Base-by-base conservation (phyloP, 2,888 invertebrate genomes). In the Platycheirus albimanus region DNA sequence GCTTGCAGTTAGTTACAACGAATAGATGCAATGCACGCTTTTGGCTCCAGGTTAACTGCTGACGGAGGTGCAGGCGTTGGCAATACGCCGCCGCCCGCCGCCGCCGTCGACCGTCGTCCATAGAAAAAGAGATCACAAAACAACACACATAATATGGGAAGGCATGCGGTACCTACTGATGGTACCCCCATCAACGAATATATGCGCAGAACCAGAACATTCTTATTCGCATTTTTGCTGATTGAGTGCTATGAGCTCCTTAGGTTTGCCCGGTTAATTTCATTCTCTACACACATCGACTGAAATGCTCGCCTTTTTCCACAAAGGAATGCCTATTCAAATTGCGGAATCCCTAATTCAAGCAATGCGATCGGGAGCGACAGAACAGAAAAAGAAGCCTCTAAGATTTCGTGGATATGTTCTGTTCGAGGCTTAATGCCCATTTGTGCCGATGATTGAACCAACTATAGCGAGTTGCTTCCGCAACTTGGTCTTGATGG, bases 321-420 rank as follows among this genome's bases (percentile, higher is more conserved):
- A 52, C 36, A 64, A 69, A 69, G 78, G 83, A 78, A 83, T 83
- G 72, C 56, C 78, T 83, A 83, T 83, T 83, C 83, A 83, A 83
- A 83, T 83, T 78, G 72, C 51, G 64, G 72, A 69, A 78, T 72
- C 64, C 83, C 63, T 78, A 78, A 83, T 83, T 74, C 72, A 74
- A 56, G 58, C 64, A 81, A 52, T 69, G 61, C 67, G 67, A 72
- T 69, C 69, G 38, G 63, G 45, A 70, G 51, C 76, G 54, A 76
- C 66, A 52, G 47, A 33, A 7, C 58, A 52, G 30, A 47, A 28
- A 72, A 70, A 61, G 56, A 76, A 69, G 43, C 75, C 56, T 51
- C 51, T 38, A 41, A 66, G 64, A 72, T 71, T 66, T 64, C 54
- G 36, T 71, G n/a, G 38, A 28, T 71, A 51, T 58, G 38, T 71